A percentile compares a stretch with the other conserved stretches of the same genome.
Evolutionary conservation across 2,113 vertebrate species (phyloP).

Genomic region (Lepus americanus): DNA sequence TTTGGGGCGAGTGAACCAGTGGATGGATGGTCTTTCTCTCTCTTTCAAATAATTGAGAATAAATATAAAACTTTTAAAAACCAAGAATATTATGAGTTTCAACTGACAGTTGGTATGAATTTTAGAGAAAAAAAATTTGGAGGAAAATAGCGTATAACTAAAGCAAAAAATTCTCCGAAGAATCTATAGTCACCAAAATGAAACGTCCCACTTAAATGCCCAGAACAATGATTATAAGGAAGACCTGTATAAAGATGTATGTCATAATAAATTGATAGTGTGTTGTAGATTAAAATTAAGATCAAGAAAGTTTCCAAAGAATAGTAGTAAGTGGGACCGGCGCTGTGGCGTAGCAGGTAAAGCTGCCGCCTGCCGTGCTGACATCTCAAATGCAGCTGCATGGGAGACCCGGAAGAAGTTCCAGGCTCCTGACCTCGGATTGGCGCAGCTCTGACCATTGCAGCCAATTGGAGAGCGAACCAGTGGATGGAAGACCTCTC

Average conservation of each 20-base stretch:
- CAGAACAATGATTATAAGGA: neutral
- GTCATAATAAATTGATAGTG: neutral
- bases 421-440: too few species aligned
- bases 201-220: conserved; percentile 31
- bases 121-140: neutral
- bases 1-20: too few species aligned
- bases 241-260: neutral
- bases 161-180: neutral
- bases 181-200: neutral
- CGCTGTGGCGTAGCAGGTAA: too few species aligned
- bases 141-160: conserved; percentile 10
- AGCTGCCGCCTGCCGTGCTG: too few species aligned
- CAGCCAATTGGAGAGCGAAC: too few species aligned
- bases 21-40: too few species aligned
- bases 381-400: too few species aligned
- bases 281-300: neutral
- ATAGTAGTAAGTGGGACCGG: neutral
- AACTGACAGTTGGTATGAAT: neutral
- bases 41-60: too few species aligned
- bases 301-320: neutral
- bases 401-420: too few species aligned
- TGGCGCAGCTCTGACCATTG: too few species aligned
- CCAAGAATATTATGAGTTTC: neutral
- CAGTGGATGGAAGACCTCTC: too few species aligned
- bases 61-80: too few species aligned